Evolutionary conservation across 2,113 vertebrate genomes (phyloP).

Genomic region (Paratilapia polleni): DNA sequence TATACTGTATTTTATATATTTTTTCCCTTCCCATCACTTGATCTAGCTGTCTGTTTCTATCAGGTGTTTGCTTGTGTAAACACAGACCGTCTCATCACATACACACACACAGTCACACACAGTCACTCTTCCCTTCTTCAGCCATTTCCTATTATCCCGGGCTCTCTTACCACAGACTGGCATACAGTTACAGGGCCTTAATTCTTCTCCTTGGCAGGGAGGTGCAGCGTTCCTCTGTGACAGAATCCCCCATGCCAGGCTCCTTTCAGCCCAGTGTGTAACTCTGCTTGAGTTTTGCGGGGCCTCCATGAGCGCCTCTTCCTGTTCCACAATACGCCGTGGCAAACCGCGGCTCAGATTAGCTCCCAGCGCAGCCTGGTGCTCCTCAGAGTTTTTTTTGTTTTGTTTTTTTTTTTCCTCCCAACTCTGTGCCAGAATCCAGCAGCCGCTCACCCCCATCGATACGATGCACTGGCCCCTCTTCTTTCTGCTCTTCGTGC

Average conservation of each 20-base stretch:
- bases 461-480: background rate
- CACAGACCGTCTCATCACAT: background rate
- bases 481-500: background rate
- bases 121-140: background rate
- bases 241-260: slow-evolving; percentile 64
- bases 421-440: slow-evolving; percentile 42
- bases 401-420: background rate
- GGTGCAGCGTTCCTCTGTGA: slow-evolving; percentile 68
- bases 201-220: slow-evolving; percentile 75
- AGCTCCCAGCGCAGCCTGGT: slow-evolving; percentile 70
- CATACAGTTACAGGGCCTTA: slow-evolving; percentile 67
- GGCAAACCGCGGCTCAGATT: slow-evolving; percentile 68
- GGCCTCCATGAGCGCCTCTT: slow-evolving; percentile 71
- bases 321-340: slow-evolving; percentile 71
- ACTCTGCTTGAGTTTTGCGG: slow-evolving; percentile 68
- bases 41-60: background rate
- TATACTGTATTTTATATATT: background rate
- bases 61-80: slow-evolving; percentile 30
- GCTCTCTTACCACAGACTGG: slow-evolving; percentile 50
- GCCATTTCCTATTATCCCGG: background rate
- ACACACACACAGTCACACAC: background rate
- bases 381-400: slow-evolving; percentile 56
- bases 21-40: background rate
- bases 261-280: slow-evolving; percentile 76
- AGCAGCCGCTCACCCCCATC: slow-evolving; percentile 38